Conservation (phyloP, 1,140 invertebrate species). For the Aphelenchoides avenae region DNA sequence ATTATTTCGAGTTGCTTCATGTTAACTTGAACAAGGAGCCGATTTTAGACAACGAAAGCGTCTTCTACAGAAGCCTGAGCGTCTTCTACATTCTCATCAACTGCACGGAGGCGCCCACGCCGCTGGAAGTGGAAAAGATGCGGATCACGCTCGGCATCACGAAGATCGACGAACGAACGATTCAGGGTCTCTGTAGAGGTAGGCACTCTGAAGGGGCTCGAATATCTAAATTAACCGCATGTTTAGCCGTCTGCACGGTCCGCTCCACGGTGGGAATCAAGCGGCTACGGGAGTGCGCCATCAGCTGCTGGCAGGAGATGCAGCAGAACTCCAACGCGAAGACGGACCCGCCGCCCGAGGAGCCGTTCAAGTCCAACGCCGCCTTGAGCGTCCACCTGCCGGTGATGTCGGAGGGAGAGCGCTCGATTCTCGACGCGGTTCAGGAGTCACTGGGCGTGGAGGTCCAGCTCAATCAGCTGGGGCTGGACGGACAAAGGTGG, state of each 20-base stretch:
- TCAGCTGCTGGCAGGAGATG: neutral
- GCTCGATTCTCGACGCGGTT: neutral
- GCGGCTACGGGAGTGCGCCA: neutral
- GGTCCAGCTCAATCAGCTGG: neutral
- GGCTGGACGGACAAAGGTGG: neutral
- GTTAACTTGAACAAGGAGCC: neutral
- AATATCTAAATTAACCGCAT: neutral
- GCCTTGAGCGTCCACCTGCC: neutral
- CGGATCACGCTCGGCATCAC: neutral
- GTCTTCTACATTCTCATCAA: neutral
- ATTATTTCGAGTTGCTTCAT: neutral
- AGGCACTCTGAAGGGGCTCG: neutral
- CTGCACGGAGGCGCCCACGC: neutral
- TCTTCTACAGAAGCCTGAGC: neutral
- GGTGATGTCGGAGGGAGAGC: neutral
- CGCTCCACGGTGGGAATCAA: neutral
- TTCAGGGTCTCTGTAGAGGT: neutral
- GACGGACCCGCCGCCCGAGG: slow-evolving; percentile 1
- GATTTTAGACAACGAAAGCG: neutral
- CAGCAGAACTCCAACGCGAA: neutral
- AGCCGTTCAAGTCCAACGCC: neutral
- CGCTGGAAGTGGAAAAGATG: neutral
- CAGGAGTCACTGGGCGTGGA: neutral
- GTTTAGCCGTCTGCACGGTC: slow-evolving; percentile 1
- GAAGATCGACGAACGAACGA: neutral